Evolutionary conservation across 2,113 vertebrate genomes (phyloP).

Genomic region (Pelecanus crispus): DNA sequence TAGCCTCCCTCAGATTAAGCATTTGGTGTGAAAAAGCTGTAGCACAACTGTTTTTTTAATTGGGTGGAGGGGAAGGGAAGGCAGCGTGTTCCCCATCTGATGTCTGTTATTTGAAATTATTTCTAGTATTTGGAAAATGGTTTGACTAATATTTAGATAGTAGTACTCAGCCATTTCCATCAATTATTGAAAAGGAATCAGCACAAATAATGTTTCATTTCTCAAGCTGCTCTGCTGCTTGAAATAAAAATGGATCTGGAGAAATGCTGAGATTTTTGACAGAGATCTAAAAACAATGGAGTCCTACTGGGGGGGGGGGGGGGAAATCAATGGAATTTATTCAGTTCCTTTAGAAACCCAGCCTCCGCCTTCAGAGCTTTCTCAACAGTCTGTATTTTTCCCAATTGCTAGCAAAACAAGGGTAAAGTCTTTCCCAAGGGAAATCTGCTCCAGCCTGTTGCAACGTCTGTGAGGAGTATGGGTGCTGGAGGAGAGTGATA

Average conservation of each 20-base stretch:
- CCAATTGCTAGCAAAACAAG: slow-evolving; percentile 17
- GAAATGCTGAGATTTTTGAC: background rate
- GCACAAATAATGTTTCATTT: background rate
- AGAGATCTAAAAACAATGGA: background rate
- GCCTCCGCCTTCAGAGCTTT: background rate
- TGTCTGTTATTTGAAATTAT: background rate
- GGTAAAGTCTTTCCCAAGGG: slow-evolving; percentile 56
- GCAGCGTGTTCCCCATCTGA: rapidly evolving
- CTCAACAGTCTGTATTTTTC: slow-evolving; percentile 2
- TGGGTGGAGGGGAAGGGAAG: background rate
- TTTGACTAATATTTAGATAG: background rate
- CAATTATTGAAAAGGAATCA: background rate
- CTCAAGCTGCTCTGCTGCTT: background rate
- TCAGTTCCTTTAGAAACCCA: background rate
- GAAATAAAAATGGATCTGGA: background rate
- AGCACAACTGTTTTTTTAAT: background rate
- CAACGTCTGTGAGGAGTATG: slow-evolving; percentile 32
- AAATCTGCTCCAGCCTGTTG: slow-evolving; percentile 44
- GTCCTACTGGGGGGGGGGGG: too few relatives aligned
- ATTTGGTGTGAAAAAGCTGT: background rate
- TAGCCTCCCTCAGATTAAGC: background rate
- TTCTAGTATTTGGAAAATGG: background rate
- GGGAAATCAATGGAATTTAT: background rate
- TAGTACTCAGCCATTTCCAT: background rate
- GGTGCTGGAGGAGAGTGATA: slow-evolving; percentile 71